Base-by-base conservation (phyloP, 2,888 invertebrate genomes). In the Ceratothoa steindachneri region DNA sequence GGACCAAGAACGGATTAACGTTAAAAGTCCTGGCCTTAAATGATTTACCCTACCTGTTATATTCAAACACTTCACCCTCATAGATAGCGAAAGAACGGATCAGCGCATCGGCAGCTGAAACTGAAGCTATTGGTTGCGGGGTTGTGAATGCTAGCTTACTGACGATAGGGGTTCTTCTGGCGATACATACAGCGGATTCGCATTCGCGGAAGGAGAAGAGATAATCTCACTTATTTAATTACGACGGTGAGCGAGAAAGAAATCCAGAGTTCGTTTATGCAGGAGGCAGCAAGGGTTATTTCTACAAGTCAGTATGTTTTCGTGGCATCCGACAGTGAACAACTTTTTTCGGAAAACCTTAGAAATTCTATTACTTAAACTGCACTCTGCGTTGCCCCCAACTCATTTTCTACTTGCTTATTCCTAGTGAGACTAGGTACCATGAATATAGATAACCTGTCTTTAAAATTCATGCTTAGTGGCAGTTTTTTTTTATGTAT, bases 71-170 rank as follows among this genome's bases (percentile, higher is more conserved):
- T 71, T 72, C 65, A 75, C 74, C 53, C 77, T 75, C 31, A 77
- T 77, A 19, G 77, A 77, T 65, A 75, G 77, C 77, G 7, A 75
- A 77, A 69, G 75, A 71, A 41, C 67, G 77, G 5, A 74, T 74
- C 64, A 77, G 77, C 27, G 60, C 60, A 2, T 60, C 60, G 19
- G 60, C 60, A 1, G 60, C 60, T 22, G 60, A 24, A 2, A 24
- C 12, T n/a, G 60, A 60, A 60, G 60, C 24, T 12, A 60, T 60
- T 24, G 27, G n/a, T 60, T n/a, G 3, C 19, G 60, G 60, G 12
- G 24, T 60, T 7, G 9, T 60, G n/a, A 24, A 1, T 22, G 60
- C 60, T 12, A 24, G n/a, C 27, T 24, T 60, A 2, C 19, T 60
- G 12, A 60, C 60, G 27, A 22, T 51, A n/a, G n/a, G n/a, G n/a